Evolutionary conservation across 2,888 invertebrate species (phyloP).

Genomic region (Neoitamus cyanurus): DNA sequence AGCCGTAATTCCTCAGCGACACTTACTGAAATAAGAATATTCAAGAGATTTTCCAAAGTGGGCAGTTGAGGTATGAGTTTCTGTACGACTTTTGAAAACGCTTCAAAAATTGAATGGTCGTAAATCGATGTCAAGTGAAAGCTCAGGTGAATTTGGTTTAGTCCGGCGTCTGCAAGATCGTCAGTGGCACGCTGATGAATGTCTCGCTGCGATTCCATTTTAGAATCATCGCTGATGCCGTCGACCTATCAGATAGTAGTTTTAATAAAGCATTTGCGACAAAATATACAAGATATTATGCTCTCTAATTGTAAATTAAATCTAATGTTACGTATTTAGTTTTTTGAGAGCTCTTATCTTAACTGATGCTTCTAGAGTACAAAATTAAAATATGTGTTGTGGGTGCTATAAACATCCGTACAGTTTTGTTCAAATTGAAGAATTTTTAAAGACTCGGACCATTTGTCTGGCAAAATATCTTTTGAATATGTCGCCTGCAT

Average conservation of each 20-base stretch:
- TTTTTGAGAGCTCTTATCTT: too few species aligned
- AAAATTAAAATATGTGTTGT: too few species aligned
- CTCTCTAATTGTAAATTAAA: too few species aligned
- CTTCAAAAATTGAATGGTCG: slow-evolving; percentile 99
- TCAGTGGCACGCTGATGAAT: slow-evolving; percentile 97
- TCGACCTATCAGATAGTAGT: slow-evolving; percentile 76
- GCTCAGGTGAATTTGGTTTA: slow-evolving; percentile 88
- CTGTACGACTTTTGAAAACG: slow-evolving; percentile 99
- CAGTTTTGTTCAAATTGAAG: too few species aligned
- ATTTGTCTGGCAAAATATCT: too few species aligned
- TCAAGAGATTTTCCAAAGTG: slow-evolving; percentile 95
- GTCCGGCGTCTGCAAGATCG: slow-evolving; percentile 88
- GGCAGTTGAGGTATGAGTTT: slow-evolving; percentile 98
- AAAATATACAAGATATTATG: neutral
- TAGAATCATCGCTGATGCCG: slow-evolving; percentile 97
- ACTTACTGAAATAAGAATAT: slow-evolving; percentile 95
- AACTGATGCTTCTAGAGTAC: too few species aligned
- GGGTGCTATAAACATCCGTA: too few species aligned
- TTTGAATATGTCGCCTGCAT: too few species aligned
- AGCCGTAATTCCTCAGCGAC: neutral
- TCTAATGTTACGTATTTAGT: too few species aligned
- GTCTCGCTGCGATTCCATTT: slow-evolving; percentile 98
- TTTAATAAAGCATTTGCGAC: neutral
- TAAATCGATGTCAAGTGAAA: slow-evolving; percentile 99
- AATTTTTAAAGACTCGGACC: too few species aligned